Evolutionary conservation across 2,113 vertebrate species (phyloP), one percentile per base, ranked within the genome.

Genomic region (Apistogramma diplotaenia): DNA sequence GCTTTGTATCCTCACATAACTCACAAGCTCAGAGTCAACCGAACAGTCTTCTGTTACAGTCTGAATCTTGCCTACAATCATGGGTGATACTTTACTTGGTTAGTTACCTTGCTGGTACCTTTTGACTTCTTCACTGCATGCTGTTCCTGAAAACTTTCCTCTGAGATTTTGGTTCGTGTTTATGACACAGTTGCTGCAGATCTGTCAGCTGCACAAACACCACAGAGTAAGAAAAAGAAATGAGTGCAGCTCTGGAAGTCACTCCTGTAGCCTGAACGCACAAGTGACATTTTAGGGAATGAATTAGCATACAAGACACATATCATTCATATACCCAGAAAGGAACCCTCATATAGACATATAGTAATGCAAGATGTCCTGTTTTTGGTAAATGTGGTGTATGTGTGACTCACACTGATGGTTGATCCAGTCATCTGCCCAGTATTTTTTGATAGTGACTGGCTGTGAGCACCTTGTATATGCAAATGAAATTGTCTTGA

Each of bases 61-160:
- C 10, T 76, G 51, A 76, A 73, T 81, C 21, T 57, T 29, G 2
- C 40, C 12, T 76, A 23, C 83, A 87, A 77, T 57, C 62, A 29
- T 3, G n/a, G 6, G 10, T 53, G 43, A 2, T 16, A 46, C 4
- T 16, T 46, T 16, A 37, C 35, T 37, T 37, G 3, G 35, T 37
- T 37, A 37, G 35, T 9, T 37, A 37, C 35, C 9, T 11, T 37
- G 35, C 35, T 37, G 3, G 35, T 37, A 37, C 35, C 10, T 37
- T 37, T 37, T 37, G 35, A 7, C 33, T 35, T 35, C 33, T 35
- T 35, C 33, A 31, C 31, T 6, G 31, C 31, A 31, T 31, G 31
- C 31, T 6, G 31, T 31, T 31, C 31, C 31, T 31, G 31, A 31
- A 31, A 31, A 31, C 6, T 6, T 31, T 31, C 31, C 31, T 31